Percentiles rank a stretch among this genome's conserved stretches.
These are phyloP conservation scores for Microtus richardsoni DNA, from an alignment of 2,113 vertebrate species.

Conservation along the genomic window DNA sequence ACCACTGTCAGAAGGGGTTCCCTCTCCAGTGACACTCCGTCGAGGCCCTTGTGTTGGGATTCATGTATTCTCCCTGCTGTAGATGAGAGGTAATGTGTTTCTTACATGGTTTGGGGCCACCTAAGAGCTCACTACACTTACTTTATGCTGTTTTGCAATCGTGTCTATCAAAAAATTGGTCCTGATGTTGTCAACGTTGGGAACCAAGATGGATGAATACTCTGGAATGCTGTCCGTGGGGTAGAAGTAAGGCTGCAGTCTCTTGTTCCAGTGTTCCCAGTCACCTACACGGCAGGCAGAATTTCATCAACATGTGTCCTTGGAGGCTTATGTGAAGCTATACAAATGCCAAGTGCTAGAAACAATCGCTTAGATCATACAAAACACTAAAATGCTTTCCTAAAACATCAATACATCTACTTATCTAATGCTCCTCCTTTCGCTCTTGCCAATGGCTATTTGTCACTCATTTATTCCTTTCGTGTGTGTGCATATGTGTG, in stretches of 20 bases:
- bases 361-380: background rate
- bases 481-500: background rate
- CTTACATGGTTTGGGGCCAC: background rate
- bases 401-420: background rate
- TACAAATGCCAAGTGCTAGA: background rate
- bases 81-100: background rate
- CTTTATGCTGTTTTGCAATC: conserved; percentile 89
- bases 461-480: background rate
- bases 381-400: conserved; percentile 1
- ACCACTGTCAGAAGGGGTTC: background rate
- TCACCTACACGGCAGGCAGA: conserved; percentile 77
- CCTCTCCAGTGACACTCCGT: background rate
- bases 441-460: background rate
- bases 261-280: conserved; percentile 89
- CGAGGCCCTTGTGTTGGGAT: background rate
- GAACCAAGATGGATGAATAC: conserved; percentile 89
- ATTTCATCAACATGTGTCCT: background rate
- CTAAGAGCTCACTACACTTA: conserved; percentile 74
- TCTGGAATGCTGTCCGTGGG: conserved; percentile 87
- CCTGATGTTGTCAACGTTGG: conserved; percentile 89
- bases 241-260: conserved; percentile 87
- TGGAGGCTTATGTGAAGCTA: background rate
- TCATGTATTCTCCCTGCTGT: background rate
- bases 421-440: background rate
- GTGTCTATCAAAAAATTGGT: conserved; percentile 88